phyloP scores from a whole-genome alignment of 2,888 invertebrate species.

The Acleris laterana region DNA sequence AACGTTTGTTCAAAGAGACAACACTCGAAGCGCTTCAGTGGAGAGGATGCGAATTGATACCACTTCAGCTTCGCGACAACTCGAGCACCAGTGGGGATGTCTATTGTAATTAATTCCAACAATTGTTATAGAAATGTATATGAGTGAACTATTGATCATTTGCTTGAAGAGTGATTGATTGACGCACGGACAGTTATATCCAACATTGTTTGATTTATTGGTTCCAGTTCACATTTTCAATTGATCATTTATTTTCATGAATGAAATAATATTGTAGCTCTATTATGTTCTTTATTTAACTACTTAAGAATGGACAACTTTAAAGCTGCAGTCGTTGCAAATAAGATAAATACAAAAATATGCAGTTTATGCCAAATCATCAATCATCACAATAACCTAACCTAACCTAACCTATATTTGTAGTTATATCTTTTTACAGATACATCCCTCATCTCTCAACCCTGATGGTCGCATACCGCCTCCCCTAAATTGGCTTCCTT shows the following conservation, averaged over 20 bases:
- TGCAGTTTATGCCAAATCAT: too few relatives aligned
- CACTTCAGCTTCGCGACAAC: constrained; percentile 64
- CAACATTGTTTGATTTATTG: not conserved
- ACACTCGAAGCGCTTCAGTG: constrained; percentile 62
- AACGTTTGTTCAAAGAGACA: constrained; percentile 74
- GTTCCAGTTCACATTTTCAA: not conserved
- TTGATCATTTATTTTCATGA: too few relatives aligned
- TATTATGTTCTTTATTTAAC: too few relatives aligned
- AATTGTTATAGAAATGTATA: constrained; percentile 15
- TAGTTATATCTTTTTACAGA: too few relatives aligned
- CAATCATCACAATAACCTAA: too few relatives aligned
- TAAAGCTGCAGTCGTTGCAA: too few relatives aligned
- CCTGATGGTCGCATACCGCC: too few relatives aligned
- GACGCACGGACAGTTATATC: not conserved
- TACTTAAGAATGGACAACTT: too few relatives aligned
- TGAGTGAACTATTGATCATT: constrained; percentile 3
- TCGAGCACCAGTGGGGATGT: constrained; percentile 45
- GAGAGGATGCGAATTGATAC: constrained; percentile 78
- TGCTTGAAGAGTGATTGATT: constrained; percentile 1
- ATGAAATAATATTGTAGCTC: too few relatives aligned
- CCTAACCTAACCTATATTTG: too few relatives aligned
- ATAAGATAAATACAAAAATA: too few relatives aligned
- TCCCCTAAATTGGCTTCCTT: not conserved
- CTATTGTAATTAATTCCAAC: constrained; percentile 31
- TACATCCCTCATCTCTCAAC: too few relatives aligned